Percentiles rank a stretch among this genome's conserved stretches.
Evolutionary conservation across 2,797 vertebrate species (phyloP).

Genomic region (Yasuhikotakia modesta): DNA sequence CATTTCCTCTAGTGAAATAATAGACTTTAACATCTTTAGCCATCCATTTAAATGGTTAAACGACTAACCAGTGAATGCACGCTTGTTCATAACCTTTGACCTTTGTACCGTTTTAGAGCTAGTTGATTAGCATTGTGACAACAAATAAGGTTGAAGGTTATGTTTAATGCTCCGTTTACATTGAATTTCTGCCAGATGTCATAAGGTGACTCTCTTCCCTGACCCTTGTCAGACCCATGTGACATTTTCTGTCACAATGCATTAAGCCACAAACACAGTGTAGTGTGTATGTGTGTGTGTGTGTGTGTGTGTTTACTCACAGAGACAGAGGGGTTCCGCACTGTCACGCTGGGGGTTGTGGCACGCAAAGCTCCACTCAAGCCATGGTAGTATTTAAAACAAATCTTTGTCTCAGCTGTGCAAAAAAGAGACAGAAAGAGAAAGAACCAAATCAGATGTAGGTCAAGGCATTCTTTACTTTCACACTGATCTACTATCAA

Average conservation of each 20-base stretch:
- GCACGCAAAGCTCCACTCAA: constrained; percentile 90
- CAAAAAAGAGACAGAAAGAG: constrained; percentile 8
- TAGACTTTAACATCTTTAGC: too few species aligned
- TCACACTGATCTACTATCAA: not conserved
- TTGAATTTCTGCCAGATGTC: not conserved
- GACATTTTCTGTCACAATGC: not conserved
- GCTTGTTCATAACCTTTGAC: too few species aligned
- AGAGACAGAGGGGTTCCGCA: constrained; percentile 82
- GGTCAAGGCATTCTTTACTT: not conserved
- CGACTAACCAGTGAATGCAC: too few species aligned
- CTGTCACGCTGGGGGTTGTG: constrained; percentile 90
- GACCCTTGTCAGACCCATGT: not conserved
- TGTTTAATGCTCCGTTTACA: constrained; percentile 1
- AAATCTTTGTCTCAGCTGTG: constrained; percentile 95
- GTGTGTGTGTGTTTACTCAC: constrained; percentile 77
- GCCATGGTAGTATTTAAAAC: constrained; percentile 98
- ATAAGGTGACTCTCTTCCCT: not conserved
- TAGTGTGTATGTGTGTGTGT: not conserved
- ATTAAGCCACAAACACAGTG: not conserved
- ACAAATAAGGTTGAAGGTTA: not conserved
- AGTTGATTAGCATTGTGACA: not conserved
- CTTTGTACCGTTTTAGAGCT: not conserved
- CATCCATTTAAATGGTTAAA: too few species aligned
- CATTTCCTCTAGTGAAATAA: too few species aligned
- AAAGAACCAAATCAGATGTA: constrained; percentile 1